A percentile compares a stretch with the other conserved stretches of the same genome.
phyloP scores from a whole-genome alignment of 2,113 vertebrate species.

The Camelus dromedarius region DNA sequence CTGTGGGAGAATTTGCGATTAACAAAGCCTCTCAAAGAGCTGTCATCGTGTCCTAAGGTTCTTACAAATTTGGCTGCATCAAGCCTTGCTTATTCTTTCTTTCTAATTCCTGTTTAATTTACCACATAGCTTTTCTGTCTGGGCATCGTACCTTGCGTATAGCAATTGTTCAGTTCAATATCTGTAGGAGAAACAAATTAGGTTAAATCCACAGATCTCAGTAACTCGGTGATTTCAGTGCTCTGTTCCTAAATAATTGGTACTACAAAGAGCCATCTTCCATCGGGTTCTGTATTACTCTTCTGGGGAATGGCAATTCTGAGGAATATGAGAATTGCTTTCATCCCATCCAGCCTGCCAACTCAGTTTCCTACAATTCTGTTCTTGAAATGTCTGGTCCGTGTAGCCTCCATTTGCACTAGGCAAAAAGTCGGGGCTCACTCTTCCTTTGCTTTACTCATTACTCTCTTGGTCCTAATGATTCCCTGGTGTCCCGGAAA shows the following conservation, averaged over 20 bases:
- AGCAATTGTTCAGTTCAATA: background rate
- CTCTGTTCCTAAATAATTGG: background rate
- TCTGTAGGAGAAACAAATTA: background rate
- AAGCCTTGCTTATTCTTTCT: background rate
- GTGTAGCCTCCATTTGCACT: background rate
- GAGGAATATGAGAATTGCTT: background rate
- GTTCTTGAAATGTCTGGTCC: background rate
- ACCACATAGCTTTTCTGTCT: background rate
- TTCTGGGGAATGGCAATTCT: background rate
- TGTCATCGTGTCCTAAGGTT: background rate
- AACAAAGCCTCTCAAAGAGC: background rate
- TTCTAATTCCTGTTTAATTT: background rate
- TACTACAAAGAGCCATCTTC: background rate
- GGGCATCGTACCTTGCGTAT: background rate
- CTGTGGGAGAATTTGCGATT: background rate
- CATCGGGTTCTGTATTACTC: background rate
- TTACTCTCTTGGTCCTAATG: background rate
- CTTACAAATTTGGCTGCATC: background rate
- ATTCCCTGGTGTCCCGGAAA: background rate
- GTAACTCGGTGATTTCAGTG: background rate
- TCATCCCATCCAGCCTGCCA: background rate
- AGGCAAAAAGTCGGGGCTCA: background rate
- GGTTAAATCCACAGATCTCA: slow-evolving; percentile 4
- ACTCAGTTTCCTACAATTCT: background rate
- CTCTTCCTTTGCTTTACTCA: background rate